Evolutionary conservation across 2,797 vertebrate species (phyloP).

Genomic region (Chaetodon trifasciatus): DNA sequence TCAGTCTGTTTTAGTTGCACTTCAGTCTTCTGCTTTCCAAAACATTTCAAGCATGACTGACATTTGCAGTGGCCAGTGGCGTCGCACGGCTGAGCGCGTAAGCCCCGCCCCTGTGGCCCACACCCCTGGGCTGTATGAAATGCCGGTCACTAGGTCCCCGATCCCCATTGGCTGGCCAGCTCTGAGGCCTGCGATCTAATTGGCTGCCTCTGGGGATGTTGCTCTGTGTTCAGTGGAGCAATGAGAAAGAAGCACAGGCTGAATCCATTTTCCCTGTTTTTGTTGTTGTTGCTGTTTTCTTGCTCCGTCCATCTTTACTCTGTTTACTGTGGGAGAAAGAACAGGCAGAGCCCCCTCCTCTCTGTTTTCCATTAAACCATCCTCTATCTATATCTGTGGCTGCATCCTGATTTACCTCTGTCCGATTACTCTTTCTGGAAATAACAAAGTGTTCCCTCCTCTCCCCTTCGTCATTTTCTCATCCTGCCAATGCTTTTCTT

Average conservation of each 20-base stretch:
- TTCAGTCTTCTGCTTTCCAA: background rate
- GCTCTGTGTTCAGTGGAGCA: conserved; percentile 75
- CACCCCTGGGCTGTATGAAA: conserved; percentile 79
- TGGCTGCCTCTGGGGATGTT: conserved; percentile 79
- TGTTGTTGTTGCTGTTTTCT: conserved; percentile 46
- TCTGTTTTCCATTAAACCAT: background rate
- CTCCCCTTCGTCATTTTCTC: conserved; percentile 30
- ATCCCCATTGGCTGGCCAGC: conserved; percentile 71
- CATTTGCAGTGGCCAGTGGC: conserved; percentile 50
- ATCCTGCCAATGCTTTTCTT: conserved; percentile 16
- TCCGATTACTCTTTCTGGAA: conserved; percentile 31
- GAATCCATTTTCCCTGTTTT: conserved; percentile 55
- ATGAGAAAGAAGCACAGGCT: conserved; percentile 63
- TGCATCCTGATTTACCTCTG: conserved; percentile 26
- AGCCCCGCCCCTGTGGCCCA: conserved; percentile 73
- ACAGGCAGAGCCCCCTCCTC: conserved; percentile 6
- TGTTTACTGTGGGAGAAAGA: conserved; percentile 36
- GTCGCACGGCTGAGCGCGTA: conserved; percentile 5
- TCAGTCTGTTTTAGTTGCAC: background rate
- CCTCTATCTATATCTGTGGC: background rate
- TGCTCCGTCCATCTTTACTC: conserved; percentile 57
- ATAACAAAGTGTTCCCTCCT: conserved; percentile 15
- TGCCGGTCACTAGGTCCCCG: conserved; percentile 82
- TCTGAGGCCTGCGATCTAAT: conserved; percentile 64
- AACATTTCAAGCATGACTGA: conserved; percentile 35